Conservation (phyloP, 2,888 invertebrate genomes). For the Tromatobia lineatoria region DNA sequence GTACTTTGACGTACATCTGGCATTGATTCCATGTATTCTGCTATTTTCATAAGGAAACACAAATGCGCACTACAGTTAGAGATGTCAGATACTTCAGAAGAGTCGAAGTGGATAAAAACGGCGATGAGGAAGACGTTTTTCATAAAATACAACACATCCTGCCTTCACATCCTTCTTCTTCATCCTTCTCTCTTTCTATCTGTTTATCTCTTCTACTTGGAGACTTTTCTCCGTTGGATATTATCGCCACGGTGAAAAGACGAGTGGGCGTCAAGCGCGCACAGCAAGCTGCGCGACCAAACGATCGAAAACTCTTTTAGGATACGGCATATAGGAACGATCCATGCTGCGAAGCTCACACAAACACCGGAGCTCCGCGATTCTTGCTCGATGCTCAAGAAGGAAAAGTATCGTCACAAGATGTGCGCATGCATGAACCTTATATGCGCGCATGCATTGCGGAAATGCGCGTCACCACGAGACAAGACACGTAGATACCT, state of each 20-base stretch:
- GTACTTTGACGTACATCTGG: neutral
- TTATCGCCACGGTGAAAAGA: slow-evolving; percentile 56
- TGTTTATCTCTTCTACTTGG: slow-evolving; percentile 43
- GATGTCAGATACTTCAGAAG: neutral
- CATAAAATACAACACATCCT: slow-evolving; percentile 38
- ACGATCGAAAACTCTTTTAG: slow-evolving; percentile 44
- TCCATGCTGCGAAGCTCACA: neutral
- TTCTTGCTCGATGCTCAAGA: slow-evolving; percentile 10
- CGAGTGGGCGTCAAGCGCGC: slow-evolving; percentile 57
- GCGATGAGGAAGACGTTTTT: slow-evolving; percentile 18
- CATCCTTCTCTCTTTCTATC: slow-evolving; percentile 18
- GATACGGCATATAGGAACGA: slow-evolving; percentile 14
- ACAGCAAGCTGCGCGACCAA: slow-evolving; percentile 27
- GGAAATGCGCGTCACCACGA: slow-evolving; percentile 56
- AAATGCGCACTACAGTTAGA: neutral
- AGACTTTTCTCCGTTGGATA: slow-evolving; percentile 49
- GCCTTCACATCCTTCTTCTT: slow-evolving; percentile 37
- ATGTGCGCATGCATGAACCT: slow-evolving; percentile 3
- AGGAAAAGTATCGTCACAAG: slow-evolving; percentile 25
- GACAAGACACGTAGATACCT: slow-evolving; percentile 50
- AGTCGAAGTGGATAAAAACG: neutral
- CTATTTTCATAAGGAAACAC: neutral
- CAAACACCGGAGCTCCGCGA: neutral
- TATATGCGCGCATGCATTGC: slow-evolving; percentile 42
- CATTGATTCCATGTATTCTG: neutral